phyloP scores from a whole-genome alignment of 2,113 vertebrate genomes.

The Progne subis region DNA sequence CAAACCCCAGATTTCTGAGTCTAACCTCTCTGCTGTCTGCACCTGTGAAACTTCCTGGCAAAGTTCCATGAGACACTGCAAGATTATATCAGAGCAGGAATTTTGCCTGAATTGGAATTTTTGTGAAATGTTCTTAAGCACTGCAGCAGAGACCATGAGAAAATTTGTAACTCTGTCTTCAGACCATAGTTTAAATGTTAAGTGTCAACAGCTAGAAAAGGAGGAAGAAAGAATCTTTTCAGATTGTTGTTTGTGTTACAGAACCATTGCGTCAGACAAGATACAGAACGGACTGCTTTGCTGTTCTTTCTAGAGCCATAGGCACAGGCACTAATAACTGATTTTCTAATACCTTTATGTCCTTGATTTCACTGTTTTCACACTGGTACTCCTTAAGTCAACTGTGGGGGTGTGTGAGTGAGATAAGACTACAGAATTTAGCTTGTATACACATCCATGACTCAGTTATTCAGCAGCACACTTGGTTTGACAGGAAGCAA shows the following conservation, averaged over 20 bases:
- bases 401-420: neutral
- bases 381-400: slow-evolving; percentile 3
- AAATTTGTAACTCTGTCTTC: neutral
- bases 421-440: slow-evolving; percentile 13
- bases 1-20: neutral
- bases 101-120: neutral
- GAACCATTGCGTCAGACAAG: neutral
- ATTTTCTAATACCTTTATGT: neutral
- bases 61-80: neutral
- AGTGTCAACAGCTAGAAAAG: neutral
- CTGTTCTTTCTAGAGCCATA: neutral
- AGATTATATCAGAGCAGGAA: neutral
- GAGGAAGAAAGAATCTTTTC: neutral
- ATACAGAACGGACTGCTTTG: neutral
- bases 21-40: neutral
- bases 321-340: neutral
- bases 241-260: neutral
- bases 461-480: neutral
- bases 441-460: neutral
- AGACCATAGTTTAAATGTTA: neutral
- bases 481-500: neutral
- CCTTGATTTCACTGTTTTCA: neutral
- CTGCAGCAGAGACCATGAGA: neutral
- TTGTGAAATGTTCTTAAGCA: neutral
- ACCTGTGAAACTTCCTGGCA: slow-evolving; percentile 7